Evolutionary conservation across 2,888 invertebrate genomes (phyloP), one percentile per base, ranked within the genome.

Genomic region (Cryptocephalus moraei): DNA sequence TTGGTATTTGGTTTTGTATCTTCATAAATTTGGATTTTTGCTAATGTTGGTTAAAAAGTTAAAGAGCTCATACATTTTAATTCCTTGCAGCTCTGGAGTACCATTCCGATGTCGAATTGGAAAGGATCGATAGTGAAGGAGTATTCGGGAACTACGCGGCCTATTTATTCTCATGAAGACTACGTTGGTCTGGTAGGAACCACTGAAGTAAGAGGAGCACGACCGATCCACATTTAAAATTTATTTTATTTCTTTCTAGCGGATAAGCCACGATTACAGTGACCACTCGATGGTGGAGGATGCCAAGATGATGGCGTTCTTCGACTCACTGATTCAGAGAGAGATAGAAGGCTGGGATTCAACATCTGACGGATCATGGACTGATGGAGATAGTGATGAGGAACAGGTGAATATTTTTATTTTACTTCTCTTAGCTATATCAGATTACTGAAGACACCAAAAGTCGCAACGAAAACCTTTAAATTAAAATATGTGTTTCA

Each of bases 251-350:
- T 48, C 45, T 46, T 65, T 64, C 9, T 72, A 86, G 77, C 81
- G 84, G 58, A 84, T 89, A 71, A 83, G 89, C 0, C 91, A 92
- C 69, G 92, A 93, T 71, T 91, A 91, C 66, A 86, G 86, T 60
- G 84, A 88, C 56, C 86, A 90, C 61, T 91, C 90, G 8, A 90
- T 85, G 0, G 79, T 82, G 45, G 94, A 95, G 70, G 94, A 95
- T 70, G 86, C 90, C 0, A 79, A 91, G 45, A 95, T 95, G 94
- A 87, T 95, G 86, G 94, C 94, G 32, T 94, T 94, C 73, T 95
- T 95, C 64, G 94, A 95, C 73, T 88, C 91, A 9, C 73, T 94
- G 14, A 89, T 95, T 32, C 92, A 93, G 67, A 80, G 91, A 39
- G 93, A 93, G 68, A 80, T 92, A 51, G 91, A 91, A 71, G 83